These are phyloP conservation scores for Aricia agestis DNA, from an alignment of 1,140 invertebrate species.

Conservation along the genomic window DNA sequence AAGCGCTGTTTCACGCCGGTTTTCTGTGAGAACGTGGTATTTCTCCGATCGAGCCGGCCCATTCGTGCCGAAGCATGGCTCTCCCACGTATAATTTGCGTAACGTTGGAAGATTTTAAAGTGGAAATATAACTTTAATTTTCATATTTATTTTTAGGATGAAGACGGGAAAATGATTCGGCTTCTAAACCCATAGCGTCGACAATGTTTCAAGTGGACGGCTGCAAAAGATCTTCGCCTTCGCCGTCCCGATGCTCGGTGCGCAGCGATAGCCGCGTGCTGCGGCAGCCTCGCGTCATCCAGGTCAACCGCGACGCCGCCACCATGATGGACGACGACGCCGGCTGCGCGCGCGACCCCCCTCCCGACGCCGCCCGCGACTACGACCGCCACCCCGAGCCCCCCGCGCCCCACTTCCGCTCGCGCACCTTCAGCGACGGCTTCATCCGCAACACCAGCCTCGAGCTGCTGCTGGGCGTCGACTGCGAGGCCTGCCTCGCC, in stretches of 20 bases:
- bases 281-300: constrained; percentile 68
- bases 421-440: constrained; percentile 70
- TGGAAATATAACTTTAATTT: too few species aligned
- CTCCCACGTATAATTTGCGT: too few species aligned
- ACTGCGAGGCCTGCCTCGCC: constrained; percentile 69
- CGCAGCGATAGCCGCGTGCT: constrained; percentile 59
- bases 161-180: constrained; percentile 15
- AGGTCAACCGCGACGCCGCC: constrained; percentile 70
- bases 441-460: constrained; percentile 73
- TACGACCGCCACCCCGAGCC: constrained; percentile 46
- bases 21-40: too few species aligned
- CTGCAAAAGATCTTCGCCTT: constrained; percentile 60
- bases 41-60: too few species aligned
- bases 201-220: constrained; percentile 64
- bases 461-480: constrained; percentile 68
- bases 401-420: constrained; percentile 56
- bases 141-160: neutral
- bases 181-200: constrained; percentile 5
- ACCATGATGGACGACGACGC: constrained; percentile 70
- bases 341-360: constrained; percentile 17
- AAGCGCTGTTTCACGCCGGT: too few species aligned
- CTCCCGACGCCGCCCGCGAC: constrained; percentile 35
- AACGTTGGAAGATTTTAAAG: too few species aligned
- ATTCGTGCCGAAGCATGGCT: too few species aligned
- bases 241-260: constrained; percentile 64